Evolutionary conservation across 1,140 invertebrate species (phyloP), one percentile per base, ranked within the genome.

Genomic region (Dufourea novaeangliae): DNA sequence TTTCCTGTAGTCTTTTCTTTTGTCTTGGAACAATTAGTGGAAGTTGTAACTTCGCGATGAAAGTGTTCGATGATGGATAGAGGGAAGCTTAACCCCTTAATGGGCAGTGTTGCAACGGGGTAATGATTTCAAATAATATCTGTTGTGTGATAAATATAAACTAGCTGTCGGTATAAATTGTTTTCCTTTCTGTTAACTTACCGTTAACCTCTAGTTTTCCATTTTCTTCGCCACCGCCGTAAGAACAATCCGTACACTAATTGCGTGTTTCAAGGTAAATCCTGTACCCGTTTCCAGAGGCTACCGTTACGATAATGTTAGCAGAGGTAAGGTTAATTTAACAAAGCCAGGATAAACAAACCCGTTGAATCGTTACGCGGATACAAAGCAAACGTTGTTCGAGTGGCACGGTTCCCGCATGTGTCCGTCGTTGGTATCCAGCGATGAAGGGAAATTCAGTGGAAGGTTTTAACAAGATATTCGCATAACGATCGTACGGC

Each of bases 301-400:
- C n/a, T n/a, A n/a, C n/a, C n/a, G 37, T 50, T 29, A 32, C 52
- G 29, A 57, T 54, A 52, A 20, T 25, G 54, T 50, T n/a, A 27
- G 32, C 4, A 50, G 29, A 14, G n/a, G 29, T 34, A 27, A 2
- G 22, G 22, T 41, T 39, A 25, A n/a, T 69, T 69, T 20, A 50
- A 61, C 39, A 44, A 44, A 44, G 59, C 20, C 10, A 12, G 39
- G 27, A 75, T 32, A 59, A 76, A 76, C 73, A 29, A 61, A 39
- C 32, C 25, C 12, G 52, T 25, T 17, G 32, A 64, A 52, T 54
- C 46, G 62, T 39, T 69, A 25, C 10, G n/a, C 44, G 44, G 66
- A 37, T 29, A 29, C 32, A 32, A 46, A 56, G 52, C 37, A 69
- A n/a, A 14, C 17, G 7, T 2, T n/a, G 27, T 54, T 63, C 39